phyloP scores from a whole-genome alignment of 1,140 invertebrate genomes.

The Sarcophaga bullata region DNA sequence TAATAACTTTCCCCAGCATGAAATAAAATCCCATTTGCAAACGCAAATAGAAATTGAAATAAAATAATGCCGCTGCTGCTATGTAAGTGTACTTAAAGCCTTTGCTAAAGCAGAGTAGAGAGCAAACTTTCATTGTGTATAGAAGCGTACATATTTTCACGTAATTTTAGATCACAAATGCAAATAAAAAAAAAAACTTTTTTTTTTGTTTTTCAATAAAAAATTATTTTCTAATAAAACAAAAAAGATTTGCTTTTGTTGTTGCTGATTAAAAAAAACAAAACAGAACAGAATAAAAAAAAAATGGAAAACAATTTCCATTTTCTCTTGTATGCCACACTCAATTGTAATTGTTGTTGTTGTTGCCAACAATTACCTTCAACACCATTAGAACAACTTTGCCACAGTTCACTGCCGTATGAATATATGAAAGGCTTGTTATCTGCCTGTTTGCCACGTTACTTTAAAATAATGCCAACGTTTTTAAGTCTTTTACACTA shows the following conservation, averaged over 20 bases:
- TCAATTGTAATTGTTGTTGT: neutral
- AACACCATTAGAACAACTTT: slow-evolving; percentile 5
- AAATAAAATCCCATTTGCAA: neutral
- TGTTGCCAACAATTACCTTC: slow-evolving; percentile 12
- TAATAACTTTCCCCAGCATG: slow-evolving; percentile 4
- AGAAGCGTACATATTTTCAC: neutral
- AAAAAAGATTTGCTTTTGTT: neutral
- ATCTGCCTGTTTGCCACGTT: no score
- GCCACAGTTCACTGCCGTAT: no score
- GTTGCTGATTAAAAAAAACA: no score
- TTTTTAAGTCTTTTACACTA: neutral
- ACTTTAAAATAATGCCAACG: no score
- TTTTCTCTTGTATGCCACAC: neutral
- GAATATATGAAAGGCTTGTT: no score
- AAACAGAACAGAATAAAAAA: no score
- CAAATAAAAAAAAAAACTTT: neutral
- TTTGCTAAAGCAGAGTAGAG: no score
- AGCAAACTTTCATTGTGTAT: no score
- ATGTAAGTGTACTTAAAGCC: no score
- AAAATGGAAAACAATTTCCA: no score
- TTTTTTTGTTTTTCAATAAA: neutral
- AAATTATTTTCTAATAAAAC: slow-evolving; percentile 19
- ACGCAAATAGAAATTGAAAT: no score
- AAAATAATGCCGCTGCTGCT: no score
- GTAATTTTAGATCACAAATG: neutral